These are phyloP conservation scores for Lytechinus variegatus DNA, from an alignment of 35 echinoderm and acorn worm genomes.

Conservation along the genomic window DNA sequence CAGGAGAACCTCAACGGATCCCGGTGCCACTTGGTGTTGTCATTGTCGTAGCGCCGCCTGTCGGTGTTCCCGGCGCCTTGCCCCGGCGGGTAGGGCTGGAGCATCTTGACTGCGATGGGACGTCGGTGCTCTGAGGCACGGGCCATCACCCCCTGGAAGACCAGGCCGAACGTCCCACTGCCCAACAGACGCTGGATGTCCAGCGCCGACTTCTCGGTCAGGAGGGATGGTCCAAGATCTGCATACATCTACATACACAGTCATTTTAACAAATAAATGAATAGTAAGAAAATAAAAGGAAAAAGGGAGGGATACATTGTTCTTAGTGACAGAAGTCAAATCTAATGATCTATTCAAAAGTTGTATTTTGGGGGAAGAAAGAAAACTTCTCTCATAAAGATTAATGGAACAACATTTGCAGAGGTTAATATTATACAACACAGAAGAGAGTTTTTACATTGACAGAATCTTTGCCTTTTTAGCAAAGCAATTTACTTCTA, in stretches of 20 bases:
- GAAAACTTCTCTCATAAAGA: background rate
- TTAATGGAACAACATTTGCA: background rate
- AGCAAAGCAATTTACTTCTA: no score
- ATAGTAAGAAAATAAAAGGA: no score
- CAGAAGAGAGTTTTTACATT: no score
- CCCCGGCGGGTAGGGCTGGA: conserved; percentile 91
- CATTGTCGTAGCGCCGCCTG: conserved; percentile 79
- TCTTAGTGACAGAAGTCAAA: no score
- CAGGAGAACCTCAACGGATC: conserved; percentile 80
- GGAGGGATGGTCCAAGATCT: conserved; percentile 68
- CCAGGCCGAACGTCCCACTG: conserved; percentile 90
- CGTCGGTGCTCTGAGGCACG: background rate
- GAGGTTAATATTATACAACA: no score
- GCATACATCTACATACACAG: conserved; percentile 73
- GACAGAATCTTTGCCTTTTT: background rate
- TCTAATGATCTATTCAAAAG: no score
- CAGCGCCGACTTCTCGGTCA: conserved; percentile 66
- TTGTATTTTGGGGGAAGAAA: no score
- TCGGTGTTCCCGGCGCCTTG: conserved; percentile 79
- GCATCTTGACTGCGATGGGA: conserved; percentile 86
- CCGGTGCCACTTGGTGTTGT: conserved; percentile 89
- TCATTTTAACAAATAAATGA: background rate
- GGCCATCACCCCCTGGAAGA: conserved; percentile 80
- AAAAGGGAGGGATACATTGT: no score
- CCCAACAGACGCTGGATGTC: conserved; percentile 79